phyloP scores from a whole-genome alignment of 2,797 vertebrate species.

The Salarias fasciatus region DNA sequence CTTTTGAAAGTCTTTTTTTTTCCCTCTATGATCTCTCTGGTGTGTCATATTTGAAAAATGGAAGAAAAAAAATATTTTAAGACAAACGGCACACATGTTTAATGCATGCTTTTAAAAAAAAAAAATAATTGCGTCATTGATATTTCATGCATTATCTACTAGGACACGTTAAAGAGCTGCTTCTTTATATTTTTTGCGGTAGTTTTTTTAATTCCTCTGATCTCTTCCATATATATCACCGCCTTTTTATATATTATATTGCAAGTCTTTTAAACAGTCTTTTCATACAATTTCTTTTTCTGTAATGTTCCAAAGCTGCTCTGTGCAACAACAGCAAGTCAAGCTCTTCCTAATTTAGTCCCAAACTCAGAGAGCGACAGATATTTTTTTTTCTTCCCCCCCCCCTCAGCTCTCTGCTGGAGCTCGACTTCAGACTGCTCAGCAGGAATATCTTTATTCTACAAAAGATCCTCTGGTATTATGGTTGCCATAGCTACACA shows the following conservation, averaged over 20 bases:
- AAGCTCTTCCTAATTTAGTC: background rate
- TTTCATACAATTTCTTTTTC: too few relatives aligned
- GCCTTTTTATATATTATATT: too few relatives aligned
- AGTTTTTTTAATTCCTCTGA: too few relatives aligned
- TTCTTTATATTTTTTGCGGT: too few relatives aligned
- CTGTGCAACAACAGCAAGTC: background rate
- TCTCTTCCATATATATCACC: too few relatives aligned
- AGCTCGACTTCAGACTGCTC: constrained; percentile 26
- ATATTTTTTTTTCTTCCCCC: background rate
- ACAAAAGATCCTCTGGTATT: constrained; percentile 28
- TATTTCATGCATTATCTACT: background rate
- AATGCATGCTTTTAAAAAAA: background rate
- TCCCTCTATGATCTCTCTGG: constrained; percentile 8
- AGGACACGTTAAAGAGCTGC: constrained; percentile 6
- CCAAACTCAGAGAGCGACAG: constrained; percentile 19
- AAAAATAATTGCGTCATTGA: background rate
- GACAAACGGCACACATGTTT: background rate
- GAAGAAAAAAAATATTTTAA: background rate
- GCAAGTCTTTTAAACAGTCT: too few relatives aligned
- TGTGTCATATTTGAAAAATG: constrained; percentile 9
- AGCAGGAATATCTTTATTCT: constrained; percentile 52
- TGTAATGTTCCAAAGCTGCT: too few relatives aligned
- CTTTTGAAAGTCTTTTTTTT: constrained; percentile 8
- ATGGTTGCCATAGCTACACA: constrained; percentile 74
- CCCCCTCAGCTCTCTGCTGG: constrained; percentile 12